Evolutionary conservation across 2,113 vertebrate species (phyloP).

Genomic region (Campylomormyrus tamandua): DNA sequence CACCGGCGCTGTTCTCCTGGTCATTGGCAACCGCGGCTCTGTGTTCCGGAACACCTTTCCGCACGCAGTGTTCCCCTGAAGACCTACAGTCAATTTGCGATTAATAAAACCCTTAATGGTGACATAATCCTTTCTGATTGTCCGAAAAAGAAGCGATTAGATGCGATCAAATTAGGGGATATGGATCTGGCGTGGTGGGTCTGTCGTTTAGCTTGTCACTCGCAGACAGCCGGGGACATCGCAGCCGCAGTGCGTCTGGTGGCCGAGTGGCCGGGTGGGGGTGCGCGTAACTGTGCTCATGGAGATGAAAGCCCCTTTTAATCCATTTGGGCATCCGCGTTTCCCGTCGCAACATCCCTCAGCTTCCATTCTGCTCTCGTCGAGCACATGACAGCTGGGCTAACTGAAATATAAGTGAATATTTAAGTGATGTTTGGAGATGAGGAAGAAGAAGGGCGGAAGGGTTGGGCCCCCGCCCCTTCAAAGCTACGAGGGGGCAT

Average conservation of each 20-base stretch:
- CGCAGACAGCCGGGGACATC: neutral
- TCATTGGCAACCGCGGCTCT: slow-evolving; percentile 9
- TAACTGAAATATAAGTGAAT: neutral
- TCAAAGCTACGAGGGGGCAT: neutral
- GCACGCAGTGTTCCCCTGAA: neutral
- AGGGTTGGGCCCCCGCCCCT: neutral
- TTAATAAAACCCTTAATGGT: slow-evolving; percentile 26
- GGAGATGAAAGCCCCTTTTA: slow-evolving; percentile 12
- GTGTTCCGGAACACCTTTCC: neutral
- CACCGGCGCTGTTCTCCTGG: neutral
- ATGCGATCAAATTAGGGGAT: neutral
- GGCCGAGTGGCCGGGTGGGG: no score
- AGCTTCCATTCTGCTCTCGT: neutral
- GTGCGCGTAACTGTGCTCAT: neutral
- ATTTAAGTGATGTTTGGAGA: neutral
- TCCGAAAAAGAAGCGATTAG: slow-evolving; percentile 4
- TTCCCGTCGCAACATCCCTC: neutral
- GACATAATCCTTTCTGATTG: neutral
- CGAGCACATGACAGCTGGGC: neutral
- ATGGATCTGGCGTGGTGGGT: neutral
- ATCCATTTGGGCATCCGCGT: neutral
- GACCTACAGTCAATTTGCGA: slow-evolving; percentile 23
- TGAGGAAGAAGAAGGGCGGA: neutral
- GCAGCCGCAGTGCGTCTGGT: neutral
- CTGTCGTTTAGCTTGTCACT: neutral